Evolutionary conservation across 2,797 vertebrate species (phyloP), one percentile per base, ranked within the genome.

Genomic region (Agapornis canus): DNA sequence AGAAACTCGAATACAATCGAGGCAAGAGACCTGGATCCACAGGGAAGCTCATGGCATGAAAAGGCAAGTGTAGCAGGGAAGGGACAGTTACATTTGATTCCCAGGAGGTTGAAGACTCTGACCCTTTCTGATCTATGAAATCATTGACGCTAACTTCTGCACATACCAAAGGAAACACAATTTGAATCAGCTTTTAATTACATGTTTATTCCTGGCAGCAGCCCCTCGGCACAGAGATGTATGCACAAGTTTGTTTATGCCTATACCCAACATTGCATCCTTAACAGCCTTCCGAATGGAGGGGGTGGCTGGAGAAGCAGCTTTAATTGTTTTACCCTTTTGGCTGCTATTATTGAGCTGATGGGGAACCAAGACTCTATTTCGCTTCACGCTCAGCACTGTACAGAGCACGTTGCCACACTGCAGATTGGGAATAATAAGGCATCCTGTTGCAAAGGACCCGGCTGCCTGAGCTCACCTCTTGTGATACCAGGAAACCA

Each of bases 181-280:
- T 92, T 96, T 75, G 51, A 96, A 89, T 68, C 79, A 90, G 84
- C 80, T 93, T 86, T 63, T 52, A 92, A 94, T 80, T 85, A 82
- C 88, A 86, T 94, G 93, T 75, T 88, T 92, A 80, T 81, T 87
- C 86, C 96, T 79, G 79, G 95, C 96, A 96, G 80, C 52, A 95
- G 92, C 43, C 43, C 47, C 88, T 56, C 70, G 32, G 87, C 68
- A 35, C 66, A 49, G 89, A 91, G 84, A 89, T 18, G n/a, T 5
- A 35, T 31, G 87, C 3, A 3, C 52, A 31, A 64, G 89, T 90
- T 66, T 87, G 84, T 91, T 91, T 86, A 42, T 60, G 76, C 35
- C 86, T n/a, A 3, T 71, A 73, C 49, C 54, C 29, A 86, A 40
- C 4, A 16, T 63, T 71, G 85, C 83, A 85, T 90, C 94, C 81